These are phyloP conservation scores for Melinopterus prodromus DNA, from an alignment of 2,888 invertebrate genomes.

Conservation along the genomic window DNA sequence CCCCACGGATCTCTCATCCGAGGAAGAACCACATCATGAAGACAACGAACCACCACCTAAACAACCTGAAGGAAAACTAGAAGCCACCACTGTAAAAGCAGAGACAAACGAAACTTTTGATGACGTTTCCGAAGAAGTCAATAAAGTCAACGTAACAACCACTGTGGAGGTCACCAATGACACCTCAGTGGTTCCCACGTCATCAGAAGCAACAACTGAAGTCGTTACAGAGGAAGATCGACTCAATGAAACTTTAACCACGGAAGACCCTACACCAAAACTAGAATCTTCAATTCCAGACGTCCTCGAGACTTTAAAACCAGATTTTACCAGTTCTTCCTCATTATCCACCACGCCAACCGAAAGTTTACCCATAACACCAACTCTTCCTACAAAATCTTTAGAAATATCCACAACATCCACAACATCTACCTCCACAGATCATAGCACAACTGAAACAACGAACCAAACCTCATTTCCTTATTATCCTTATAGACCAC, in stretches of 20 bases:
- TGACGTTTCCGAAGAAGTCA: background rate
- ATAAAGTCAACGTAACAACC: conserved; percentile 15
- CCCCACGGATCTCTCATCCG: conserved; percentile 18
- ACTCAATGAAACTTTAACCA: conserved; percentile 26
- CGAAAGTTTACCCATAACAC: conserved; percentile 55
- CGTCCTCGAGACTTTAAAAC: conserved; percentile 51
- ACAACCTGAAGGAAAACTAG: conserved; percentile 20
- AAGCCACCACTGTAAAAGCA: conserved; percentile 32
- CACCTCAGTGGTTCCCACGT: conserved; percentile 28
- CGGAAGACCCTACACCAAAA: conserved; percentile 46
- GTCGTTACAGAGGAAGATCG: conserved; percentile 13
- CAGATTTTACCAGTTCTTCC: conserved; percentile 45
- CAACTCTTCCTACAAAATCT: conserved; percentile 43
- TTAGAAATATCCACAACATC: conserved; percentile 41
- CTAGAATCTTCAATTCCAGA: conserved; percentile 61
- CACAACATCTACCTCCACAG: conserved; percentile 11
- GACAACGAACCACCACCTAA: background rate
- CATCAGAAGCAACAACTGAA: conserved; percentile 26
- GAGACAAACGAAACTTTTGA: conserved; percentile 36
- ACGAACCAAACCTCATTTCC: conserved; percentile 48
- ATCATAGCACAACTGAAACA: background rate
- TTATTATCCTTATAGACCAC: conserved; percentile 73
- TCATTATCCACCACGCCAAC: conserved; percentile 57
- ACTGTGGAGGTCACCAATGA: conserved; percentile 15
- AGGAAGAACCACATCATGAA: conserved; percentile 17